These are phyloP conservation scores for Ifrita kowaldi DNA, from an alignment of 2,113 vertebrate genomes.

Conservation along the genomic window DNA sequence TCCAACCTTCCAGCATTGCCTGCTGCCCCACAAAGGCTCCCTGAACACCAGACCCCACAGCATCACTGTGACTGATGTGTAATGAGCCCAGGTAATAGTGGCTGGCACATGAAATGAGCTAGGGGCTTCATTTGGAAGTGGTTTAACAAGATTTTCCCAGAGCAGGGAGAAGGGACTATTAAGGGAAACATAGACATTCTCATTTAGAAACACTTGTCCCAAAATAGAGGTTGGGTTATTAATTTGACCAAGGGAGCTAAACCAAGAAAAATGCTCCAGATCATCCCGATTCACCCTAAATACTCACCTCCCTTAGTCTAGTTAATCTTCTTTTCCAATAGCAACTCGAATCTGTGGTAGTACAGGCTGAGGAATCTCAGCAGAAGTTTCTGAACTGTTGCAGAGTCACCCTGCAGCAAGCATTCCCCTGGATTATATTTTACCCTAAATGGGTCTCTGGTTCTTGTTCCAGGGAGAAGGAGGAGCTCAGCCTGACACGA, in stretches of 20 bases:
- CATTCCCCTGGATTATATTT: background rate
- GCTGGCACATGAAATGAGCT: background rate
- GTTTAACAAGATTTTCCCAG: background rate
- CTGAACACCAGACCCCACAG: background rate
- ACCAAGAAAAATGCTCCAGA: background rate
- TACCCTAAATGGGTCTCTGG: background rate
- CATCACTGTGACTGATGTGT: background rate
- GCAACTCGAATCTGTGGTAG: accelerated
- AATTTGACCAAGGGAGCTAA: background rate
- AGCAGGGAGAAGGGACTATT: background rate
- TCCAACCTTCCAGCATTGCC: background rate
- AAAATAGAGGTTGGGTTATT: background rate
- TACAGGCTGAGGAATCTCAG: background rate
- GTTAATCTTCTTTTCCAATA: background rate
- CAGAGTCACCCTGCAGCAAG: background rate
- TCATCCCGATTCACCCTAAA: background rate
- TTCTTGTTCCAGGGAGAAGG: background rate
- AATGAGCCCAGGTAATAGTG: background rate
- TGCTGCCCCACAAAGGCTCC: background rate
- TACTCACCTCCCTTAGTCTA: background rate
- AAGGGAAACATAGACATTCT: background rate
- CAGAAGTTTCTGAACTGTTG: background rate
- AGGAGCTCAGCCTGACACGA: background rate
- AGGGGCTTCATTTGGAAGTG: background rate
- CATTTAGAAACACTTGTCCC: background rate